Conservation (phyloP, 2,888 invertebrate genomes). For the Tetranychus piercei region DNA sequence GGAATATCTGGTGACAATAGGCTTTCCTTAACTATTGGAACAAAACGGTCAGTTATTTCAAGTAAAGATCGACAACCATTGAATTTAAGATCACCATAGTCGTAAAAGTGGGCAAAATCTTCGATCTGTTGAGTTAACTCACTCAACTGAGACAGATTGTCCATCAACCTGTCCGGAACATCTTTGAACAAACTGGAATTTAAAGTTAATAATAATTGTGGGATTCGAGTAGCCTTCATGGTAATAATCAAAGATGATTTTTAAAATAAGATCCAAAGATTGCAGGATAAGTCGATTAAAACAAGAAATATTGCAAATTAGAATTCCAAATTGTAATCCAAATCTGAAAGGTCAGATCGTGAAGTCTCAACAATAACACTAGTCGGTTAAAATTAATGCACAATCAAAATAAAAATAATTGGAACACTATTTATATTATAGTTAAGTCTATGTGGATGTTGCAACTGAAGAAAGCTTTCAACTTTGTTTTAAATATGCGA, state of each 20-base stretch:
- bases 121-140: background rate
- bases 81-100: slow-evolving; percentile 4
- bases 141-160: background rate
- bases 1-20: background rate
- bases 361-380: too few species aligned
- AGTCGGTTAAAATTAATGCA: too few species aligned
- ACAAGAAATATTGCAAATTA: too few species aligned
- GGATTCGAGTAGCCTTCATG: background rate
- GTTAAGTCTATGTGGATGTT: too few species aligned
- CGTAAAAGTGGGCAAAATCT: background rate
- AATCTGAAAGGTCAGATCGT: too few species aligned
- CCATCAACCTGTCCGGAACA: background rate
- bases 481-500: too few species aligned
- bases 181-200: background rate
- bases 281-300: background rate
- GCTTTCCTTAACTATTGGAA: background rate
- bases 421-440: too few species aligned
- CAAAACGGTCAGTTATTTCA: background rate
- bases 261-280: background rate
- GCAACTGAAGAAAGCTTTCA: too few species aligned
- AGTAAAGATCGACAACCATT: background rate
- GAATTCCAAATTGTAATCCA: too few species aligned
- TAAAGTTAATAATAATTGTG: background rate
- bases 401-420: too few species aligned
- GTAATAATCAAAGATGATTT: background rate